phyloP scores from a whole-genome alignment of 2,113 vertebrate species.

The Dinomys branickii region DNA sequence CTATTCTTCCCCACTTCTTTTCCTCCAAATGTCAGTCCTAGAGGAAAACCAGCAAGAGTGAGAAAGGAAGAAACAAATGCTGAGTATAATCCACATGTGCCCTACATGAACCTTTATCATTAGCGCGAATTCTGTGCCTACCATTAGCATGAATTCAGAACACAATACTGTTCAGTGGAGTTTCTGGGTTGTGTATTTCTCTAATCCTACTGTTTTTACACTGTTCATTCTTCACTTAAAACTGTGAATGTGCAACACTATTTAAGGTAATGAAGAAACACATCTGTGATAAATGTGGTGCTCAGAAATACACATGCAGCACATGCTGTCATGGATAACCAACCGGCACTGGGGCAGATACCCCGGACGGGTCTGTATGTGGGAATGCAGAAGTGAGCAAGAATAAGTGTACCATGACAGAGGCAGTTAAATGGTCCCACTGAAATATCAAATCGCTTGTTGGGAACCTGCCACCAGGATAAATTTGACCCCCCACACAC shows the following conservation, averaged over 20 bases:
- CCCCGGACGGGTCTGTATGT: not conserved
- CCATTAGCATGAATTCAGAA: too few relatives aligned
- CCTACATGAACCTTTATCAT: not conserved
- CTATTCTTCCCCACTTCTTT: not conserved
- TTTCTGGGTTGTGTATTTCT: not conserved
- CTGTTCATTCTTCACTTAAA: not conserved
- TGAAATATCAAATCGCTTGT: constrained; percentile 4
- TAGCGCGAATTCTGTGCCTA: not conserved
- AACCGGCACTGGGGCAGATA: not conserved
- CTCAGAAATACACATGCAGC: not conserved
- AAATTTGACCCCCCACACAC: too few relatives aligned
- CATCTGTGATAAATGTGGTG: not conserved
- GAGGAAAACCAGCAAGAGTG: not conserved
- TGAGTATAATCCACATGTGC: not conserved
- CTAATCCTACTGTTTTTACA: not conserved
- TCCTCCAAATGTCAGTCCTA: not conserved
- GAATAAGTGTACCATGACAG: not conserved
- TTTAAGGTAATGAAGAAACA: not conserved
- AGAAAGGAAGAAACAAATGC: not conserved
- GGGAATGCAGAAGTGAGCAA: not conserved
- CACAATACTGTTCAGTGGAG: not conserved
- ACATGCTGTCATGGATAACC: not conserved
- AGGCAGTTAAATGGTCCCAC: not conserved
- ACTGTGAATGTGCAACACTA: not conserved
- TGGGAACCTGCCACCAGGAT: constrained; percentile 26